These are phyloP conservation scores for Eubasilissa splendida DNA, from an alignment of 2,888 invertebrate genomes.

Conservation along the genomic window DNA sequence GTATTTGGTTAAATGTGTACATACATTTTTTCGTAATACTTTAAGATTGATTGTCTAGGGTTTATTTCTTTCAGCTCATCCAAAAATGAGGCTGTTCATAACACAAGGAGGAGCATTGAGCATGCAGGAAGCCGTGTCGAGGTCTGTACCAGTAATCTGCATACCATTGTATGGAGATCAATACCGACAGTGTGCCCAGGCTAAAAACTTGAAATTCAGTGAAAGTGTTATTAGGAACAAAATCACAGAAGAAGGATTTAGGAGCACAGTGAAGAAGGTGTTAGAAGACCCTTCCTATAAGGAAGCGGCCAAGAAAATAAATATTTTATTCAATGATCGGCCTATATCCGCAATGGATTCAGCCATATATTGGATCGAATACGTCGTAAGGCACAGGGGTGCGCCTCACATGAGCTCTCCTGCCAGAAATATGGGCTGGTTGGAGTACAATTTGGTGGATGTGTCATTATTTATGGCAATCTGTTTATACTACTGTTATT, in stretches of 20 bases:
- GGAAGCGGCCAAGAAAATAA: conserved; percentile 66
- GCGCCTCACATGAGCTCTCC: conserved; percentile 65
- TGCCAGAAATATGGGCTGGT: conserved; percentile 64
- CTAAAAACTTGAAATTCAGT: conserved; percentile 64
- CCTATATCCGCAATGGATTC: conserved; percentile 73
- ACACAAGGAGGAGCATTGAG: conserved; percentile 67
- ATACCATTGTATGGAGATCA: conserved; percentile 68
- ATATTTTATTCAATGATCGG: conserved; percentile 71
- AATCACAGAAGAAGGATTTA: conserved; percentile 63
- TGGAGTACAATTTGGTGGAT: conserved; percentile 68
- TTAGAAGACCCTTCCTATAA: conserved; percentile 64
- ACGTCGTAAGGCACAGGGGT: conserved; percentile 68
- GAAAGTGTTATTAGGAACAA: conserved; percentile 62
- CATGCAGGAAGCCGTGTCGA: conserved; percentile 65
- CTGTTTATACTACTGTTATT: conserved; percentile 40
- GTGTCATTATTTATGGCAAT: conserved; percentile 67
- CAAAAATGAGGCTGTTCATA: conserved; percentile 65
- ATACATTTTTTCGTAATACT: no score
- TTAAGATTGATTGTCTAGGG: no score
- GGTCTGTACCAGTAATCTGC: conserved; percentile 65
- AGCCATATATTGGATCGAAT: conserved; percentile 76
- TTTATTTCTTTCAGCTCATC: conserved; percentile 62
- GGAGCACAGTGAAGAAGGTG: conserved; percentile 62
- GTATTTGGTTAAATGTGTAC: no score
- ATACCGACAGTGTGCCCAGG: conserved; percentile 63